Evolutionary conservation across 2,113 vertebrate genomes (phyloP).

Genomic region (Macaca nemestrina): DNA sequence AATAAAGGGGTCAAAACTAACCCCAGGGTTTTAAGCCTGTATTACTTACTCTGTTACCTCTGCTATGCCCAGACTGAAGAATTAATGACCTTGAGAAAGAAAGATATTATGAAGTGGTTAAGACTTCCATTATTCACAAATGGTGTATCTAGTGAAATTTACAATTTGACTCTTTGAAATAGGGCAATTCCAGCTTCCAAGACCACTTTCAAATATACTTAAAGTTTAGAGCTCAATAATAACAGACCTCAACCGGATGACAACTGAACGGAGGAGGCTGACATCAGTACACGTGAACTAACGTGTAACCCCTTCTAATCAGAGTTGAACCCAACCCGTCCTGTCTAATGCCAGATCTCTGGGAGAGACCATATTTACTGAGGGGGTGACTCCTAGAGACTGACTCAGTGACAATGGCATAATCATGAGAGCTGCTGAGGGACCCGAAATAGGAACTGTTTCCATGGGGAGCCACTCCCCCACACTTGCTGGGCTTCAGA

Average conservation of each 20-base stretch:
- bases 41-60: not conserved
- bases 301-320: not conserved
- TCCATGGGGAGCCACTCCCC: too few species aligned
- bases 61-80: not conserved
- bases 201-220: not conserved
- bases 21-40: not conserved
- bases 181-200: not conserved
- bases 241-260: not conserved
- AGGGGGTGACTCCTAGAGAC: not conserved
- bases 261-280: not conserved
- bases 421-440: not conserved
- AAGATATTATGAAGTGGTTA: not conserved
- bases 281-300: not conserved
- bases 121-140: too few species aligned
- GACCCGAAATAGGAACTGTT: not conserved
- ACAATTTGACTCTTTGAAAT: not conserved
- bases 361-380: not conserved
- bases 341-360: not conserved
- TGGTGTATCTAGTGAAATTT: not conserved
- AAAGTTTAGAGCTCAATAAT: not conserved
- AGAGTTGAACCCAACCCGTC: not conserved
- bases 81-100: not conserved
- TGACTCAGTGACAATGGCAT: not conserved
- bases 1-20: not conserved
- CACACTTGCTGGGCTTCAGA: not conserved